Evolutionary conservation across 2,888 invertebrate genomes (phyloP).

Genomic region (Abscondita cerata): DNA sequence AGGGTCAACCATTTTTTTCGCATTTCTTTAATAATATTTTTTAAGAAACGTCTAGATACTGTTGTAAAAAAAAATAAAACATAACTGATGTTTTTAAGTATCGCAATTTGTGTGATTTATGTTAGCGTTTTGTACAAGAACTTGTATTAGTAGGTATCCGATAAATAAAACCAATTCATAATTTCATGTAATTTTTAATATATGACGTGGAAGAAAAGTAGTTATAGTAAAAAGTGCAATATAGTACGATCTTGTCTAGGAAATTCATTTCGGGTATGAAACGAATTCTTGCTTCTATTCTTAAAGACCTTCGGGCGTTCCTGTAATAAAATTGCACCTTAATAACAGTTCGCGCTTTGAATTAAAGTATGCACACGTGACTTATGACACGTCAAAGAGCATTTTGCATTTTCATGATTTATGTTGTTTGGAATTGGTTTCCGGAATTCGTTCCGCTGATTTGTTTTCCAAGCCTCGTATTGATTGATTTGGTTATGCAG

Average conservation of each 20-base stretch:
- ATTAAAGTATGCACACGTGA: slow-evolving; percentile 52
- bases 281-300: slow-evolving; percentile 30
- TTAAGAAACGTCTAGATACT: slow-evolving; percentile 25
- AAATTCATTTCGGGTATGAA: slow-evolving; percentile 25
- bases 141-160: no score
- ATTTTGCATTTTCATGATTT: slow-evolving; percentile 56
- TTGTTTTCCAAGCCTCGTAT: slow-evolving; percentile 51
- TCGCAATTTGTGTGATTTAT: background rate
- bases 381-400: slow-evolving; percentile 55
- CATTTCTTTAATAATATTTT: slow-evolving; percentile 33
- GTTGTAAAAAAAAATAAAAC: slow-evolving; percentile 18
- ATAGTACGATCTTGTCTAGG: slow-evolving; percentile 28
- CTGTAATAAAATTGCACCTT: slow-evolving; percentile 40
- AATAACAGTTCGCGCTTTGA: slow-evolving; percentile 39
- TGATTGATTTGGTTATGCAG: slow-evolving; percentile 50
- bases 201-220: slow-evolving; percentile 1
- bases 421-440: slow-evolving; percentile 58
- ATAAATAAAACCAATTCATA: no score
- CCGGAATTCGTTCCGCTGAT: slow-evolving; percentile 54
- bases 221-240: slow-evolving; percentile 21
- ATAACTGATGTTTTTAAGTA: slow-evolving; percentile 1
- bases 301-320: slow-evolving; percentile 24
- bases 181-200: background rate
- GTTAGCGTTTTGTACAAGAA: no score
- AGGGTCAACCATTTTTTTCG: slow-evolving; percentile 37